These are phyloP conservation scores for Micromussa lordhowensis DNA, from an alignment of 92 coral and sea anemone species.

Conservation along the genomic window DNA sequence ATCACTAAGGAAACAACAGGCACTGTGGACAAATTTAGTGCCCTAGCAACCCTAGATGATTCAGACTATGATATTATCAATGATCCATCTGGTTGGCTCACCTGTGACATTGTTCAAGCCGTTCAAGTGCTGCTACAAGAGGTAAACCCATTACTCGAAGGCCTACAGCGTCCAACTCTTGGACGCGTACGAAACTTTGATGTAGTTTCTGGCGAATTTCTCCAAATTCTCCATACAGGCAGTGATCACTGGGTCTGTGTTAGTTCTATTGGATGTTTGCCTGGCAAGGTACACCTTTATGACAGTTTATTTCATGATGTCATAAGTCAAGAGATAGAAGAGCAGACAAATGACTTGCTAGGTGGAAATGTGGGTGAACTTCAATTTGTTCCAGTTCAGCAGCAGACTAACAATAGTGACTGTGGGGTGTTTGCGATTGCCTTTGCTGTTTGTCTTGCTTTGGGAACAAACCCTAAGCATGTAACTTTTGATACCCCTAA, in stretches of 20 bases:
- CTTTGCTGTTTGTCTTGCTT: no score
- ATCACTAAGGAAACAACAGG: conserved; percentile 38
- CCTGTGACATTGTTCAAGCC: conserved; percentile 52
- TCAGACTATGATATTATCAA: conserved; percentile 28
- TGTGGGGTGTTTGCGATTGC: no score
- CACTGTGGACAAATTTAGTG: conserved; percentile 20
- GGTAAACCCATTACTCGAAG: conserved; percentile 58
- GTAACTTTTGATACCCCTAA: conserved; percentile 49
- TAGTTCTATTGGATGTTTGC: no score
- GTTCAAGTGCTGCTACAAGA: conserved; percentile 63
- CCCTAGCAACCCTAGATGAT: conserved; percentile 8
- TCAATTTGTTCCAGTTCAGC: conserved; percentile 65
- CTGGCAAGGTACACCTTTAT: no score
- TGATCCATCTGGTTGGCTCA: conserved; percentile 58
- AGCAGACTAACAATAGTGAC: conserved; percentile 52
- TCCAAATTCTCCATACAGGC: no score
- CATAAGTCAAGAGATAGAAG: conserved; percentile 61
- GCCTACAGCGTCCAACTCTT: conserved; percentile 67
- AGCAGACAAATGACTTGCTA: conserved; percentile 59
- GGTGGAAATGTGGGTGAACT: conserved; percentile 36
- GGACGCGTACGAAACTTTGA: conserved; percentile 64
- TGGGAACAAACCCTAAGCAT: neutral
- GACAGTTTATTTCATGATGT: conserved; percentile 73
- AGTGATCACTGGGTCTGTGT: no score
- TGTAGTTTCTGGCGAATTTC: conserved; percentile 60